These are phyloP conservation scores for Brachyopa scutellaris DNA, from an alignment of 2,888 invertebrate genomes.

Conservation along the genomic window DNA sequence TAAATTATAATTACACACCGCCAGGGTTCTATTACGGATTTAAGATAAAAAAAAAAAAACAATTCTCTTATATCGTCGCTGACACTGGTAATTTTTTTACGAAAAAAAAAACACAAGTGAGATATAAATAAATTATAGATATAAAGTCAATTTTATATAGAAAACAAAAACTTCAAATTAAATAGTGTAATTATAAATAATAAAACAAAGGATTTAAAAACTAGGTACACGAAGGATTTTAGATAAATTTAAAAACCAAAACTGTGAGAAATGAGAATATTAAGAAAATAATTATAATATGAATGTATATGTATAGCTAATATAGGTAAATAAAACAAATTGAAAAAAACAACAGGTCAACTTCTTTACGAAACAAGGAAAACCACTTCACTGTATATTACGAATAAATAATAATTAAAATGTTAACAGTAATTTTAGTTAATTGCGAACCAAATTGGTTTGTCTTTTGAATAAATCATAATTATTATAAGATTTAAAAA, in stretches of 20 bases:
- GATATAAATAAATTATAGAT: constrained; percentile 40
- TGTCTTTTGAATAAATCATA: constrained; percentile 24
- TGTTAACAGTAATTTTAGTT: constrained; percentile 68
- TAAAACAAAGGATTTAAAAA: constrained; percentile 19
- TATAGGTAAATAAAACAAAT: constrained; percentile 24
- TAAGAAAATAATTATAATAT: too few relatives aligned
- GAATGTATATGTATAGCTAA: constrained; percentile 47
- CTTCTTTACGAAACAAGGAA: constrained; percentile 43
- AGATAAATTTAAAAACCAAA: constrained; percentile 22
- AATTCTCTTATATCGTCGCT: constrained; percentile 39
- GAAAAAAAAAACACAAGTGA: constrained; percentile 24
- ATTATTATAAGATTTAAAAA: constrained; percentile 10
- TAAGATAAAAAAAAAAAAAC: constrained; percentile 15
- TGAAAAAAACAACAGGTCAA: constrained; percentile 9
- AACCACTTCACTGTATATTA: constrained; percentile 50
- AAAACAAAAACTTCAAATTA: constrained; percentile 42
- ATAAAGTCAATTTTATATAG: constrained; percentile 72
- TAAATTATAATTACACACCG: constrained; percentile 27
- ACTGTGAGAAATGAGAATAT: constrained; percentile 27
- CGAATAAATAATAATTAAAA: constrained; percentile 46
- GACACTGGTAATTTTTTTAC: constrained; percentile 58
- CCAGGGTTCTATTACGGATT: constrained; percentile 38
- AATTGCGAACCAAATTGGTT: constrained; percentile 68
- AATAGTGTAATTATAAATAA: constrained; percentile 43
- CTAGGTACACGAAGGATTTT: constrained; percentile 47